Base-by-base conservation (phyloP, 2,888 invertebrate species). In the Enchytraeus crypticus region DNA sequence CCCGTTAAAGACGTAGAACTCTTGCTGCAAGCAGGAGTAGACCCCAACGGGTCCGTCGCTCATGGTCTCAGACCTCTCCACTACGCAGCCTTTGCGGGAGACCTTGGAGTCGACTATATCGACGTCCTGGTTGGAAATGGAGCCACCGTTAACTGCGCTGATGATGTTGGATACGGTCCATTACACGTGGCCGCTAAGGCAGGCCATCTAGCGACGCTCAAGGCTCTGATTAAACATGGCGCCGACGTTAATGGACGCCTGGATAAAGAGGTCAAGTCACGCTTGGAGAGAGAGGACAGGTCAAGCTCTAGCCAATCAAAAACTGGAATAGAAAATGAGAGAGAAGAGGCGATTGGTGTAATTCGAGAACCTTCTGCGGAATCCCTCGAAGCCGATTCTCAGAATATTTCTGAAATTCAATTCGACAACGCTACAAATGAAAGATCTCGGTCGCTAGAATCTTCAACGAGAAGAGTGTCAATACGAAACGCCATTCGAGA, bases 111-210 rank as follows among this genome's bases (percentile, higher is more conserved):
- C 2, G 89, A 89, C 70, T 90, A 90, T 0, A 88, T 89, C 0
- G 84, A 87, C 58, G 81, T 92, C 57, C 81, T 92, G 54, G 81
- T 92, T 47, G 88, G 89, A 0, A 82, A 89, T 38, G 80, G 80
- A 23, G 72, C 75, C 3, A 69, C 77, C 69, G 90, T 80, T 1
- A 73, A 76, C 62, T 66, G 65, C n/a, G 84, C 85, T 1, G 91
- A 92, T 72, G 90, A 91, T 74, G 90, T 63, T 26, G 93, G 92
- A 0, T 92, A 92, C 79, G 89, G 91, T 61, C 88, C 92, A 0
- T 79, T 93, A 51, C 93, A 93, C 80, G 83, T 93, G 14, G 88
- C 90, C n/a, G 88, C 92, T 0, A 89, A 92, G 71, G 88, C 89
- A 72, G 90, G 90, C 81, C 88, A 81, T 75, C 32, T 34, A 26